Evolutionary conservation across 2,888 invertebrate genomes (phyloP).

Genomic region (Nomada goodeniana): DNA sequence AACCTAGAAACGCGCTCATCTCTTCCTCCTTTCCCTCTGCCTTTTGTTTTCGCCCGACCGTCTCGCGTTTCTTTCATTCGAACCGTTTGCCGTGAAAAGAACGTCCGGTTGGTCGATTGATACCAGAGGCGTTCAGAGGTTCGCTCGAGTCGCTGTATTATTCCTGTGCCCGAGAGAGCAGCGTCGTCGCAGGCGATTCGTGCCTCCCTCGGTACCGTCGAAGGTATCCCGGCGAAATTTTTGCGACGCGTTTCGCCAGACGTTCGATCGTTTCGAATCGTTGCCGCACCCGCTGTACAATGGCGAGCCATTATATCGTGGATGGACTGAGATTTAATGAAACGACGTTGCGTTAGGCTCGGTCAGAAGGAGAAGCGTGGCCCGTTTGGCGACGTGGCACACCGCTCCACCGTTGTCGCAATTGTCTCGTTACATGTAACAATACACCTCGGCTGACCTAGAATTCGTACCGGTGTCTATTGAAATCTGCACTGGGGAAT

Average conservation of each 20-base stretch:
- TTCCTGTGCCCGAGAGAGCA: conserved; percentile 21
- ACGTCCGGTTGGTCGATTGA: conserved; percentile 59
- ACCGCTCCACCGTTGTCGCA: conserved; percentile 61
- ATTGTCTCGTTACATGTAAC: conserved; percentile 67
- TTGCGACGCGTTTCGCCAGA: conserved; percentile 28
- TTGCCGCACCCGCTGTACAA: too few relatives aligned
- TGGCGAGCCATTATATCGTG: neutral
- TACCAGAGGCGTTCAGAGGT: conserved; percentile 61
- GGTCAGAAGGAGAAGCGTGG: conserved; percentile 15
- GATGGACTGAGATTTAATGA: conserved; percentile 58
- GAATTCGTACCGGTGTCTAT: conserved; percentile 62
- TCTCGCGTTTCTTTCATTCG: conserved; percentile 28
- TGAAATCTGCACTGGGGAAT: conserved; percentile 64
- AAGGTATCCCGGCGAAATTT: conserved; percentile 55
- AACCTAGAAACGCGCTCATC: conserved; percentile 4
- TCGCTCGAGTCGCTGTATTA: conserved; percentile 31
- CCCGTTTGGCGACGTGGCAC: conserved; percentile 22
- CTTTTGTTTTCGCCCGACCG: neutral
- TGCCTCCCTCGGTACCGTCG: conserved; percentile 54
- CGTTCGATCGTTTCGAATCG: too few relatives aligned
- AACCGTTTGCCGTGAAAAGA: conserved; percentile 51
- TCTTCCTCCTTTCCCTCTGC: neutral
- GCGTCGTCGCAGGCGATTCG: conserved; percentile 43
- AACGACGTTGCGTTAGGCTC: conserved; percentile 51
- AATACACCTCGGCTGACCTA: conserved; percentile 66